A percentile compares a stretch with the other conserved stretches of the same genome.
Evolutionary conservation across 2,113 vertebrate genomes (phyloP).

Genomic region (Turnix velox): DNA sequence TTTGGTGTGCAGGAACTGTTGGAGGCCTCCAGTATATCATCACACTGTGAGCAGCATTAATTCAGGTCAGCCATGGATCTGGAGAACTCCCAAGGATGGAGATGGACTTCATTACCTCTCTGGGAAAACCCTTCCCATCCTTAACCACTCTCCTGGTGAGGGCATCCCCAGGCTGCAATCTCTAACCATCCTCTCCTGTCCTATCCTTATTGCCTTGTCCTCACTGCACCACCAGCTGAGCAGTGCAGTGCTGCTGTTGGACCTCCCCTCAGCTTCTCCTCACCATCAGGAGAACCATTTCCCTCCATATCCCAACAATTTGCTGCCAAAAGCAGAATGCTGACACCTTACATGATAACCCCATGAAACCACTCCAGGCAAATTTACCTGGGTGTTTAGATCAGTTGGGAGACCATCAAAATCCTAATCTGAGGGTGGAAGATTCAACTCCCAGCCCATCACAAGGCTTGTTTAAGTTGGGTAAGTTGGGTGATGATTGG

Average conservation of each 20-base stretch:
- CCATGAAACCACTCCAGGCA: not conserved
- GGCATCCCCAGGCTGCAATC: not conserved
- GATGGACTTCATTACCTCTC: not conserved
- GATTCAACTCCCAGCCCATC: too few species aligned
- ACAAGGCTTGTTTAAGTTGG: too few species aligned
- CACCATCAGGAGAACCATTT: not conserved
- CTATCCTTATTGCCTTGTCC: not conserved
- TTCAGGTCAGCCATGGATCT: not conserved
- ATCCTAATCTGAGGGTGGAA: too few species aligned
- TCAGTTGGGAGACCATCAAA: too few species aligned
- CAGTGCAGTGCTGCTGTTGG: not conserved
- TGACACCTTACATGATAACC: not conserved
- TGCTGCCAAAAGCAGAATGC: not conserved
- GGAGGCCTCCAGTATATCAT: not conserved
- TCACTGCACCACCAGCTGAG: accelerated
- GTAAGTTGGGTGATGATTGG: too few species aligned
- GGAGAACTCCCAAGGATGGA: not conserved
- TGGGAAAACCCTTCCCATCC: not conserved
- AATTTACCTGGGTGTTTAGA: too few species aligned
- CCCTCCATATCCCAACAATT: not conserved
- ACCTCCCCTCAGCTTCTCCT: not conserved
- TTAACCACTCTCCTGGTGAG: not conserved
- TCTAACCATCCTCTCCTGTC: not conserved
- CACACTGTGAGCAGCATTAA: not conserved
- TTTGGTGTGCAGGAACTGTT: not conserved